Evolutionary conservation across 2,888 invertebrate species (phyloP), one percentile per base, ranked within the genome.

Genomic region (Teleiodes luculella): DNA sequence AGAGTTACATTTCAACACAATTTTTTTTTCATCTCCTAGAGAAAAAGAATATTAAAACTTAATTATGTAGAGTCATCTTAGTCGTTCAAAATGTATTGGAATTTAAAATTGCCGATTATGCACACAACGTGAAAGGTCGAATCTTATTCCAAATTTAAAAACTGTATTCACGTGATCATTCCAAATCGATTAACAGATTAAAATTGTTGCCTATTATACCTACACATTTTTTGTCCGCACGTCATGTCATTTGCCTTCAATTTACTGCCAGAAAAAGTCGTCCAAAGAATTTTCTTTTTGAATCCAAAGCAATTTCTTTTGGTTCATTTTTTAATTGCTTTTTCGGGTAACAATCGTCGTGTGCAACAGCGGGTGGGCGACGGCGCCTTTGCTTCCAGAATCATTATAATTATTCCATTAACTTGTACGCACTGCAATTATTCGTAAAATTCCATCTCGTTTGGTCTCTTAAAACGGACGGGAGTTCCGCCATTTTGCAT

Each of bases 381-480:
- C 79, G 86, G 83, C 78, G 72, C 74, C 80, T 83, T 86, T 85
- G 73, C 74, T 66, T 69, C 74, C 71, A 74, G 74, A 78, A 81
- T 86, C 83, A 86, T 87, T 87, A 86, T 86, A 87, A 87, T 87
- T 85, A 86, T 86, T 86, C 80, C 85, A 86, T 87, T 87, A 87
- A 81, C 83, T 81, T 83, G 75, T 78, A 77, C 83, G 78, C 78
- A 72, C 74, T 70, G 80, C 78, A 85, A 83, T 86, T 85, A 84
- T 83, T 77, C 76, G 65, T 74, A 68, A 78, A 80, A 83, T 81
- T 79, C 79, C 78, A 69, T 72, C 72, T 71, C 71, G 70, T 74
- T 74, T 69, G 68, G 59, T 61, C 70, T 70, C 65, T 61, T 47
- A 47, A 47, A 63, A 67, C 66, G 70, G 64, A 62, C 67, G 68